Evolutionary conservation across 1,140 invertebrate species (phyloP).

Genomic region (Drosophila virilis): DNA sequence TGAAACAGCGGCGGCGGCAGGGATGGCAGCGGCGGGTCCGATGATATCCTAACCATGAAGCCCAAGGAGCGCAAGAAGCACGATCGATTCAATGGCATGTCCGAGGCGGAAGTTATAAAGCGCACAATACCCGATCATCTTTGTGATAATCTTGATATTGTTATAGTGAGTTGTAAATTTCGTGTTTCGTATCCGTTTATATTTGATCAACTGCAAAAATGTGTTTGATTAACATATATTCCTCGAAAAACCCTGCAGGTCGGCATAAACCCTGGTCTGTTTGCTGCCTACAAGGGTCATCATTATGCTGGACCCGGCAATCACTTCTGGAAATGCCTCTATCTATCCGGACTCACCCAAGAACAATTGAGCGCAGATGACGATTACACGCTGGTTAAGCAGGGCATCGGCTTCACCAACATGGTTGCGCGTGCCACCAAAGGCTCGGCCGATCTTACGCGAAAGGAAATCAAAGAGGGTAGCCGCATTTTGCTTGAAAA

Average conservation of each 20-base stretch:
- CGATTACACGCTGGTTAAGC: slow-evolving; percentile 95
- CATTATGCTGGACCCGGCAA: slow-evolving; percentile 99
- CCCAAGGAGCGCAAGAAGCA: slow-evolving; percentile 95
- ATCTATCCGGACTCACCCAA: slow-evolving; percentile 95
- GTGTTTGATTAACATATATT: too few species aligned
- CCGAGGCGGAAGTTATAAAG: slow-evolving; percentile 97
- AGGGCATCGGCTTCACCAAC: slow-evolving; percentile 98
- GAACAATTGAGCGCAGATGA: slow-evolving; percentile 98
- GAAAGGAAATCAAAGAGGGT: slow-evolving; percentile 98
- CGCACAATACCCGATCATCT: slow-evolving; percentile 97
- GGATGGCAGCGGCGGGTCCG: slow-evolving; percentile 5
- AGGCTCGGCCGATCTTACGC: slow-evolving; percentile 97
- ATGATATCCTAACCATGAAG: slow-evolving; percentile 81
- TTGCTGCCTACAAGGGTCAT: slow-evolving; percentile 98
- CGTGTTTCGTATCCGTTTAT: slow-evolving; percentile 2
- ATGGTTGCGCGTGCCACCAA: slow-evolving; percentile 97
- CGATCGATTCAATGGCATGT: slow-evolving; percentile 98
- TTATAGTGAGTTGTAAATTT: slow-evolving; percentile 94
- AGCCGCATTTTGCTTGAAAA: slow-evolving; percentile 96
- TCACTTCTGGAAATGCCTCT: slow-evolving; percentile 99
- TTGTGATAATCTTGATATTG: slow-evolving; percentile 96
- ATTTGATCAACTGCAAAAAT: too few species aligned
- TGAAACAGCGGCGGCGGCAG: slow-evolving; percentile 20
- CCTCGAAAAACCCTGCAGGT: slow-evolving; percentile 87
- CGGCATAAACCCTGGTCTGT: slow-evolving; percentile 98